Percentiles rank a stretch among this genome's conserved stretches.
Conservation (phyloP, 37 sponge, comb jelly and placozoan genomes). For the Ianthella basta region DNA sequence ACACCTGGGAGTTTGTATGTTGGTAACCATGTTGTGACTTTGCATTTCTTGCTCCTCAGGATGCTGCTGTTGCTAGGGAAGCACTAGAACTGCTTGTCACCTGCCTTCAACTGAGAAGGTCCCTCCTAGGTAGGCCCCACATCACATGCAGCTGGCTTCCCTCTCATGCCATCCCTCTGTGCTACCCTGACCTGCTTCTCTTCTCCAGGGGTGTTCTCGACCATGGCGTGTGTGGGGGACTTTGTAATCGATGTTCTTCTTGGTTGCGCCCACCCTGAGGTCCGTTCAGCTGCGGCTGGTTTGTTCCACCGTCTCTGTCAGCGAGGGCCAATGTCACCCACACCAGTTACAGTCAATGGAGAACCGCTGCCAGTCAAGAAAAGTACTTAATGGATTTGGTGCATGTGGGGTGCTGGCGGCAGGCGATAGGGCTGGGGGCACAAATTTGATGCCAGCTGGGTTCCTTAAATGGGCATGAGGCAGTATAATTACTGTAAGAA, state of each 20-base stretch:
- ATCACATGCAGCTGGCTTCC: not conserved
- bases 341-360: not conserved
- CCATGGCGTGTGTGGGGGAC: conserved; percentile 57
- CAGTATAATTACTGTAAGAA: too few relatives aligned
- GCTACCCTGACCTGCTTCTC: not conserved
- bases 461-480: too few relatives aligned
- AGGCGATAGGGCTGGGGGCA: too few relatives aligned
- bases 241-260: conserved; percentile 75
- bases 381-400: not conserved
- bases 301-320: conserved; percentile 30
- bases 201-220: conserved; percentile 50
- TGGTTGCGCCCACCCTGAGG: conserved; percentile 59
- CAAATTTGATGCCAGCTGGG: too few relatives aligned
- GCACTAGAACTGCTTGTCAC: conserved; percentile 80
- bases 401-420: too few relatives aligned
- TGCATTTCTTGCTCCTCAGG: conserved; percentile 42
- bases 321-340: not conserved
- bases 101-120: conserved; percentile 66
- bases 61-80: conserved; percentile 75
- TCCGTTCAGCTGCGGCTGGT: conserved; percentile 23
- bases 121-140: conserved; percentile 47
- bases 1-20: not conserved
- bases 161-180: not conserved
- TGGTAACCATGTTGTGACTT: not conserved
- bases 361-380: conserved; percentile 10